These are phyloP conservation scores for Melanostoma mellinum DNA, from an alignment of 2,888 invertebrate species.

Conservation along the genomic window DNA sequence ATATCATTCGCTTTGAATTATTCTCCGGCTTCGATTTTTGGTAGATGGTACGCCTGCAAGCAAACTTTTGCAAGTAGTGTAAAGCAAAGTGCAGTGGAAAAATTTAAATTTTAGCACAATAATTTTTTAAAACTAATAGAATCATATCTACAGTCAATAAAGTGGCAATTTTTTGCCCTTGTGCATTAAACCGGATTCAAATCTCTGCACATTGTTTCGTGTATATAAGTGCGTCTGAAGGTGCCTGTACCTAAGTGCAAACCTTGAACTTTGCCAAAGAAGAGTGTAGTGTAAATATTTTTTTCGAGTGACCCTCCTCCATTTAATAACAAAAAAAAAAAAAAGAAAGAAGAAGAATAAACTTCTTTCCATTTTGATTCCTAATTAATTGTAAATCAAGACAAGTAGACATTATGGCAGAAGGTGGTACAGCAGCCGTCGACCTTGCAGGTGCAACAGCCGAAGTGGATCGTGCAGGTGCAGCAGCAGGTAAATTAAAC, in stretches of 20 bases:
- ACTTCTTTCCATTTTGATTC: background rate
- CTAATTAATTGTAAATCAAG: conserved; percentile 49
- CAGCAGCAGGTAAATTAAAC: conserved; percentile 42
- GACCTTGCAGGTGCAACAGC: conserved; percentile 55
- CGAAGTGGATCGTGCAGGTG: conserved; percentile 46
- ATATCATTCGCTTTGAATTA: conserved; percentile 1
- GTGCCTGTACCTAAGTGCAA: conserved; percentile 39
- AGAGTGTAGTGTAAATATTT: conserved; percentile 43
- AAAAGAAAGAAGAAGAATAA: background rate
- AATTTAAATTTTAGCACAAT: too few relatives aligned
- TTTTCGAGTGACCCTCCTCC: conserved; percentile 38
- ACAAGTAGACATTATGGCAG: conserved; percentile 36
- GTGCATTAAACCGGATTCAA: conserved; percentile 17
- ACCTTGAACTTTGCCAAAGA: conserved; percentile 64
- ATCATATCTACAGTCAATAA: too few relatives aligned
- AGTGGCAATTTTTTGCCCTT: too few relatives aligned
- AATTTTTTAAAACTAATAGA: too few relatives aligned
- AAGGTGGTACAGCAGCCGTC: conserved; percentile 60
- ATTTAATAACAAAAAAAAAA: conserved; percentile 7
- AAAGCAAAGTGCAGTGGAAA: too few relatives aligned
- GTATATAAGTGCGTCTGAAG: conserved; percentile 23
- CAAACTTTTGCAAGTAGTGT: too few relatives aligned
- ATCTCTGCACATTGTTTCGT: background rate
- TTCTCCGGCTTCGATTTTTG: background rate
- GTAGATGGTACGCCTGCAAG: too few relatives aligned